A percentile compares a stretch with the other conserved stretches of the same genome.
Conservation (phyloP, 2,888 invertebrate genomes). For the Habrosyne pyritoides region DNA sequence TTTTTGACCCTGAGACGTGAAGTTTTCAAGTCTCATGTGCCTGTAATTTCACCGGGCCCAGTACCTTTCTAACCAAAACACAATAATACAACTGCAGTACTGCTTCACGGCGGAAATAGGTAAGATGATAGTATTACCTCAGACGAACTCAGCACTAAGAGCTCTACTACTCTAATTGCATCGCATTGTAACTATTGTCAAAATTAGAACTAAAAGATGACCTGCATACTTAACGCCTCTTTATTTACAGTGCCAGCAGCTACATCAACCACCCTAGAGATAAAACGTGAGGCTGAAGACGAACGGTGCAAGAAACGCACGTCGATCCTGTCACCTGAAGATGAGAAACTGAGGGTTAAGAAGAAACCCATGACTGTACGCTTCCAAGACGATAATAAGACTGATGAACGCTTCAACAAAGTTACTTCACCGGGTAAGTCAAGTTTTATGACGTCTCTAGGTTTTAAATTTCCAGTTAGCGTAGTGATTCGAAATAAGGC, state of each 20-base stretch:
- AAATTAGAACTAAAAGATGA: too few relatives aligned
- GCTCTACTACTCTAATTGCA: too few relatives aligned
- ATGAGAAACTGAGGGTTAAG: constrained; percentile 68
- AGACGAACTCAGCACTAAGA: too few relatives aligned
- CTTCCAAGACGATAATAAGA: constrained; percentile 74
- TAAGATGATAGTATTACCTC: too few relatives aligned
- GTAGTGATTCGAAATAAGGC: too few relatives aligned
- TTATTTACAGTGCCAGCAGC: constrained; percentile 13
- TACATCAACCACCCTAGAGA: constrained; percentile 41
- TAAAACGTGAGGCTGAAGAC: constrained; percentile 64
- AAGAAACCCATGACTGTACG: constrained; percentile 78
- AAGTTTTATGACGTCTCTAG: constrained; percentile 4
- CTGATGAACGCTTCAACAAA: constrained; percentile 66
- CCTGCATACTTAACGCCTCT: not conserved
- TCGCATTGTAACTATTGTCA: too few relatives aligned
- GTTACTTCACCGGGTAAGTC: constrained; percentile 73
- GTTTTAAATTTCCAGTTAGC: not conserved
- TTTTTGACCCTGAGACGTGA: too few relatives aligned
- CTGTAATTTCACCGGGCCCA: too few relatives aligned
- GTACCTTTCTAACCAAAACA: too few relatives aligned
- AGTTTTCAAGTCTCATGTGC: too few relatives aligned
- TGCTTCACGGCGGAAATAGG: too few relatives aligned
- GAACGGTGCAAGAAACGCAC: constrained; percentile 73
- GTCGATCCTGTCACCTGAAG: constrained; percentile 74
- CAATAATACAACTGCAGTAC: too few relatives aligned